A percentile compares a stretch with the other conserved stretches of the same genome.
These are phyloP conservation scores for Megalops atlanticus DNA, from an alignment of 2,113 vertebrate genomes.

Conservation along the genomic window DNA sequence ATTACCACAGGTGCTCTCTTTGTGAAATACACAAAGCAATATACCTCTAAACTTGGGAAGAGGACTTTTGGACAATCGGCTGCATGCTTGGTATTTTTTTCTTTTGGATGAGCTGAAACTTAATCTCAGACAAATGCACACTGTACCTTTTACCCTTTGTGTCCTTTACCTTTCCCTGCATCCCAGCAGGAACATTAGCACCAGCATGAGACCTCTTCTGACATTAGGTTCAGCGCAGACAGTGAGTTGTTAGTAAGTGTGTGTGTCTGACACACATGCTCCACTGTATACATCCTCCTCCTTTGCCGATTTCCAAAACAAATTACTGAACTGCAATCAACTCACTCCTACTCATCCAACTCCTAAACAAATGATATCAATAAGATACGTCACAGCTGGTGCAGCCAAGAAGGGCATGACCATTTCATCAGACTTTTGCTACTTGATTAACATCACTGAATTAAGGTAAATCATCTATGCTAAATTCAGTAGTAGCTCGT, in stretches of 20 bases:
- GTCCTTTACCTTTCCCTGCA: too few species aligned
- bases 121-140: too few species aligned
- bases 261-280: constrained; percentile 27
- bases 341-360: constrained; percentile 7
- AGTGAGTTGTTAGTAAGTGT: constrained; percentile 39
- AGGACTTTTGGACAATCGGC: too few species aligned
- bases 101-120: too few species aligned
- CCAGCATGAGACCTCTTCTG: too few species aligned
- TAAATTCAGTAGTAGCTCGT: constrained; percentile 12
- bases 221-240: too few species aligned
- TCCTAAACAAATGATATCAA: constrained; percentile 6
- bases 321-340: not conserved
- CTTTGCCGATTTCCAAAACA: constrained; percentile 3
- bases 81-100: too few species aligned
- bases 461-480: constrained; percentile 1
- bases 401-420: not conserved
- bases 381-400: not conserved
- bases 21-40: too few species aligned
- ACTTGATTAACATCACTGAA: constrained; percentile 6
- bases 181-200: too few species aligned
- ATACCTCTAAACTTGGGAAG: too few species aligned
- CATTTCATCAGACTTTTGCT: not conserved
- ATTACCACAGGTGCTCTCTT: too few species aligned
- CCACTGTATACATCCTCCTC: not conserved
- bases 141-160: too few species aligned